phyloP scores from a whole-genome alignment of 2,888 invertebrate species.

The Coenonympha arcania region DNA sequence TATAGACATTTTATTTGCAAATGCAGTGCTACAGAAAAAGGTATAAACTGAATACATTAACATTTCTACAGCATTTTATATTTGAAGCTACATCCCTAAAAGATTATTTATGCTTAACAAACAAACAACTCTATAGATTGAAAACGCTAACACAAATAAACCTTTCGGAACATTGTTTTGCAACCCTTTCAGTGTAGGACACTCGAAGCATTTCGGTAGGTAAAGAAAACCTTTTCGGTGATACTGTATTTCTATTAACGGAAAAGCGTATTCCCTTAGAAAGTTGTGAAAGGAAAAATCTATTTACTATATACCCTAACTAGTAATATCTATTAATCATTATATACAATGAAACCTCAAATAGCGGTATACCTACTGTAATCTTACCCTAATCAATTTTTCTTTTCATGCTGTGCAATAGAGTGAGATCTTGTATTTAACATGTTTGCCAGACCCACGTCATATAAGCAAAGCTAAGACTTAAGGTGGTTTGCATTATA shows the following conservation, averaged over 20 bases:
- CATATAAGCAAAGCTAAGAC: no score
- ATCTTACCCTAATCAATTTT: neutral
- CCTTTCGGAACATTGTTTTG: constrained; percentile 1
- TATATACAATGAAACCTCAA: constrained; percentile 14
- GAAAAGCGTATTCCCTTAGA: constrained; percentile 15
- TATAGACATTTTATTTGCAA: neutral
- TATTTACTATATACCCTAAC: constrained; percentile 13
- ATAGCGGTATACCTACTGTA: no score
- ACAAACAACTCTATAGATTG: neutral
- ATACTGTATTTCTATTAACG: constrained; percentile 23
- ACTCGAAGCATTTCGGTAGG: neutral
- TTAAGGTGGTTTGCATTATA: no score
- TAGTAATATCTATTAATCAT: constrained; percentile 31
- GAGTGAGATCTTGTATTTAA: no score
- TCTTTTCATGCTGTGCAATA: no score
- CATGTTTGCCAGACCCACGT: no score
- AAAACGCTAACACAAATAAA: neutral
- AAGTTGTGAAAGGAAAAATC: constrained; percentile 25
- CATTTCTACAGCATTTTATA: no score
- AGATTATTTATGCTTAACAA: no score
- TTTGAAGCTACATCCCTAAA: no score
- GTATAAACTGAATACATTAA: no score
- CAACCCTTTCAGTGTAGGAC: neutral
- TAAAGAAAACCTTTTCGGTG: constrained; percentile 3
- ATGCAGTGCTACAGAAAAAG: no score